Evolutionary conservation across 2,797 vertebrate genomes (phyloP).

Genomic region (Acanthis flammea): DNA sequence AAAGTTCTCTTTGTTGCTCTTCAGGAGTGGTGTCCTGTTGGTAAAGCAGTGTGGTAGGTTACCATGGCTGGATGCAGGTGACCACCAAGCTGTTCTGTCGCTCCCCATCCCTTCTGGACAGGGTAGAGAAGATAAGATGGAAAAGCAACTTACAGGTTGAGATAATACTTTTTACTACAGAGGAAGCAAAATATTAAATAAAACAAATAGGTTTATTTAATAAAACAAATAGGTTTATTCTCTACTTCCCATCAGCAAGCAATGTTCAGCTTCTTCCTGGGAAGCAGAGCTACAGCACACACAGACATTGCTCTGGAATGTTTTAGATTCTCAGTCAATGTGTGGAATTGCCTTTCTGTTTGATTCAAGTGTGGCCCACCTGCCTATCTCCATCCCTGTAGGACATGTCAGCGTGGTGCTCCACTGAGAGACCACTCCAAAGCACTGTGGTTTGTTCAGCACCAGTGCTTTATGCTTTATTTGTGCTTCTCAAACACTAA

Average conservation of each 20-base stretch:
- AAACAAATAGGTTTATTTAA: not conserved
- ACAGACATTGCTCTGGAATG: rapidly evolving
- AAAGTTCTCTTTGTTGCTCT: not conserved
- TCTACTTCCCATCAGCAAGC: not conserved
- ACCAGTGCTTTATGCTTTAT: too few relatives aligned
- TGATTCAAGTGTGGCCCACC: not conserved
- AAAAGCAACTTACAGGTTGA: not conserved
- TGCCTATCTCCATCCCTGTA: not conserved
- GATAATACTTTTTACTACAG: not conserved
- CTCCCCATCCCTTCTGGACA: not conserved
- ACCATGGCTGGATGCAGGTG: not conserved
- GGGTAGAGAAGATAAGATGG: not conserved
- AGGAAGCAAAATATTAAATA: not conserved
- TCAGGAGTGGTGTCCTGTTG: not conserved
- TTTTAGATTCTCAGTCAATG: not conserved
- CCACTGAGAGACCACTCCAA: not conserved
- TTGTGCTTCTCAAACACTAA: not conserved
- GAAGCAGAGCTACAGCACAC: not conserved
- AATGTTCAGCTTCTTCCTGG: not conserved
- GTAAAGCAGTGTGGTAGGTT: not conserved
- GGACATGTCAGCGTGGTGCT: rapidly evolving
- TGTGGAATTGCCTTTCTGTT: not conserved
- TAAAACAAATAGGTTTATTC: not conserved
- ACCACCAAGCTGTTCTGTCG: not conserved
- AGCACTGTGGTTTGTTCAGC: not conserved